Conservation (phyloP, 2,888 invertebrate species). For the Hyppa rectilinea region DNA sequence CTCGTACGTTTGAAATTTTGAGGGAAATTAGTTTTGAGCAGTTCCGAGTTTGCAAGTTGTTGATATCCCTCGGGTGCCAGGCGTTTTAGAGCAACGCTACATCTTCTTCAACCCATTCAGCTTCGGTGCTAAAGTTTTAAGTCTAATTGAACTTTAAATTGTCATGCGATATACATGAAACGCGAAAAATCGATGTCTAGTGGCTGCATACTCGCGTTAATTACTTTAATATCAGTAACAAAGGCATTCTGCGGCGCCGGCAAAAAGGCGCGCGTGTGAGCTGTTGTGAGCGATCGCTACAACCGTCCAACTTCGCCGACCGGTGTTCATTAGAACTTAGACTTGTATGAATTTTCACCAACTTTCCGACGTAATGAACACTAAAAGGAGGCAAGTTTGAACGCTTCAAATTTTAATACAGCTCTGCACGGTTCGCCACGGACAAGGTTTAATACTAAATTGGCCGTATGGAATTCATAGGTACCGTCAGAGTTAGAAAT, state of each 20-base stretch:
- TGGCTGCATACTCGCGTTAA: slow-evolving; percentile 53
- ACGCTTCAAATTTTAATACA: slow-evolving; percentile 90
- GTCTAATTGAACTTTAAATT: slow-evolving; percentile 75
- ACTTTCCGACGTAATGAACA: slow-evolving; percentile 89
- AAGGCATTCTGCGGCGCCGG: slow-evolving; percentile 70
- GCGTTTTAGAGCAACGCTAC: slow-evolving; percentile 75
- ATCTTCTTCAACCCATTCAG: slow-evolving; percentile 71
- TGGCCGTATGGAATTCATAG: slow-evolving; percentile 81
- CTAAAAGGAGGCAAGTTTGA: slow-evolving; percentile 89
- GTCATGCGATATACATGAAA: slow-evolving; percentile 63
- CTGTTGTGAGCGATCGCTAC: slow-evolving; percentile 77
- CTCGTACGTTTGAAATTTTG: slow-evolving; percentile 68
- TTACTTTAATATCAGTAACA: slow-evolving; percentile 68
- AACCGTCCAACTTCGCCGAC: slow-evolving; percentile 82
- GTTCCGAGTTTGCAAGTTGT: slow-evolving; percentile 73
- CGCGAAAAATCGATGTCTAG: slow-evolving; percentile 51
- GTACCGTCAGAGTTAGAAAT: slow-evolving; percentile 83
- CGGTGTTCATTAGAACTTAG: slow-evolving; percentile 90
- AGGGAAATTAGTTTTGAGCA: slow-evolving; percentile 81
- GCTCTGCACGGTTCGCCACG: slow-evolving; percentile 75
- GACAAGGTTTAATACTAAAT: slow-evolving; percentile 81
- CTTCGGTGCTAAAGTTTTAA: slow-evolving; percentile 67
- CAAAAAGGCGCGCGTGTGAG: slow-evolving; percentile 73
- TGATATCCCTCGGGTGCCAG: slow-evolving; percentile 73
- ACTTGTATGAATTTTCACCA: slow-evolving; percentile 89